Evolutionary conservation across 2,888 invertebrate species (phyloP).

Genomic region (Dorcus hopei): DNA sequence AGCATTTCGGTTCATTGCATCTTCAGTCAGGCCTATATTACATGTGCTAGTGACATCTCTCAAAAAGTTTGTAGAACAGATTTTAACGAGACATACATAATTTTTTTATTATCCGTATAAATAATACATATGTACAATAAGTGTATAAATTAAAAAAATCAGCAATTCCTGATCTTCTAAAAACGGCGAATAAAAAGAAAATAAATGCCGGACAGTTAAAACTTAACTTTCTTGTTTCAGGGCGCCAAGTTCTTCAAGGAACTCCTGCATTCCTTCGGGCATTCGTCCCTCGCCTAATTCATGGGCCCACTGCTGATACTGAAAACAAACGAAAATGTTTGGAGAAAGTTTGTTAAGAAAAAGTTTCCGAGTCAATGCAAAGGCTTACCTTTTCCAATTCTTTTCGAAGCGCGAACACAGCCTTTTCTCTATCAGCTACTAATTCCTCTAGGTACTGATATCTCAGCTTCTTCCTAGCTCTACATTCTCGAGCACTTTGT

Average conservation of each 20-base stretch:
- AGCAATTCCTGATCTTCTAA: background rate
- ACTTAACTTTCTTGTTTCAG: constrained; percentile 61
- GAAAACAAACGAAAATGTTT: constrained; percentile 43
- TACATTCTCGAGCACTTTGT: constrained; percentile 95
- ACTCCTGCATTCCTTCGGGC: constrained; percentile 73
- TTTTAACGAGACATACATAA: too few relatives aligned
- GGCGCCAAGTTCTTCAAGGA: constrained; percentile 71
- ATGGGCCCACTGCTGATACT: constrained; percentile 78
- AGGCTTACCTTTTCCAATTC: constrained; percentile 84
- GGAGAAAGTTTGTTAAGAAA: background rate
- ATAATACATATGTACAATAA: constrained; percentile 1
- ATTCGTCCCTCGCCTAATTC: constrained; percentile 78
- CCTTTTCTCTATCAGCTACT: constrained; percentile 88
- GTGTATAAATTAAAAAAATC: background rate
- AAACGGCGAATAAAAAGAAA: background rate
- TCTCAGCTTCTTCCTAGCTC: constrained; percentile 92
- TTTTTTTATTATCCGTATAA: too few relatives aligned
- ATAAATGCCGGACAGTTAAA: background rate
- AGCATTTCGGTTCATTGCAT: too few relatives aligned
- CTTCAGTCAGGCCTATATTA: too few relatives aligned
- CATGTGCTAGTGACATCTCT: too few relatives aligned
- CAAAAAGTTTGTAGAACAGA: too few relatives aligned
- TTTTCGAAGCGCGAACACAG: constrained; percentile 80
- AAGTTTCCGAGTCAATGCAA: background rate
- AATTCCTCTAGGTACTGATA: constrained; percentile 96